These are phyloP conservation scores for Diachasmimorpha longicaudata DNA, from an alignment of 1,140 invertebrate species.

Conservation along the genomic window DNA sequence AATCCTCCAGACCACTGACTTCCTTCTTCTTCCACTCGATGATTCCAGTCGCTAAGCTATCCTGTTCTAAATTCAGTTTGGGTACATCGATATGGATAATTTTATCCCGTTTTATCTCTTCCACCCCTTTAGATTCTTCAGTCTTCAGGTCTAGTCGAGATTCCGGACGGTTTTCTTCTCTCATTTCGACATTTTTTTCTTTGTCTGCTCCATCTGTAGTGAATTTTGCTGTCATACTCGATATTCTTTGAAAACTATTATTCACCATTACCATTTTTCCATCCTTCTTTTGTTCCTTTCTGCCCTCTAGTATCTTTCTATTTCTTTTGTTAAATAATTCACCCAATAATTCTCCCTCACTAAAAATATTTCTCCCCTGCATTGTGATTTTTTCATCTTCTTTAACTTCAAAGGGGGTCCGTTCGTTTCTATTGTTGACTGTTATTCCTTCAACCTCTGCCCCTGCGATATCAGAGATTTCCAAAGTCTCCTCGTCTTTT, in stretches of 20 bases:
- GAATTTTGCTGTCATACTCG: not conserved
- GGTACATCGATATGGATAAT: not conserved
- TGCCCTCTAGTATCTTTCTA: not conserved
- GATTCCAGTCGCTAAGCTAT: slow-evolving; percentile 42
- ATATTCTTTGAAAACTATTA: too few species aligned
- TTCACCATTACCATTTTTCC: too few species aligned
- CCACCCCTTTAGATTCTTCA: not conserved
- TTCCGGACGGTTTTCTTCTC: not conserved
- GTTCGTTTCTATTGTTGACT: not conserved
- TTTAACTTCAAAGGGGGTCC: too few species aligned
- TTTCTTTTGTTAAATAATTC: too few species aligned
- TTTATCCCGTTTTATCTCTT: not conserved
- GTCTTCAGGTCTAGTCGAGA: not conserved
- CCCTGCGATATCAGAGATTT: not conserved
- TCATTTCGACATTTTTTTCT: not conserved
- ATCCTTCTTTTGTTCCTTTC: not conserved
- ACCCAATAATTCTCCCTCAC: too few species aligned
- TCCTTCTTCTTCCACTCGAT: slow-evolving; percentile 40
- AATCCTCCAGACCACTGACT: slow-evolving; percentile 37
- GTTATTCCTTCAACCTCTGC: not conserved
- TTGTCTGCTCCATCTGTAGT: not conserved
- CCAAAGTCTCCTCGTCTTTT: slow-evolving; percentile 2
- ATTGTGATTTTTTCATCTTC: too few species aligned
- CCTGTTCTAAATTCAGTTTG: not conserved
- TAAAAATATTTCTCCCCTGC: too few species aligned